Base-by-base conservation (phyloP, 1,140 invertebrate genomes). In the Chironomus striatipennis region DNA sequence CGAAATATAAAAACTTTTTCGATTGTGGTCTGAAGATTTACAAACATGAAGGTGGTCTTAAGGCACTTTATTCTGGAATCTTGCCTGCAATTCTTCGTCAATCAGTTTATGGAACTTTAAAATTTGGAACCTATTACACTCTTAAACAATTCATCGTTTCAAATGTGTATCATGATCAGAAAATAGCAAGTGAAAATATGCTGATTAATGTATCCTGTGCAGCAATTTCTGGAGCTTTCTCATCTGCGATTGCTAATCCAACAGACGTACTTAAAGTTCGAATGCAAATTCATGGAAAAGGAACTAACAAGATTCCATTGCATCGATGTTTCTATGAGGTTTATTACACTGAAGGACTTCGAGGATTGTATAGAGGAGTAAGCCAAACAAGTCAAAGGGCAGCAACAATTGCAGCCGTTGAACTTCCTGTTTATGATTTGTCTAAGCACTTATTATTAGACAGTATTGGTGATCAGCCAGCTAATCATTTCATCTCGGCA, bases 191-290 rank as follows among this genome's bases (percentile, higher is more conserved):
- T 76, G 93, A 94, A 79, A 87, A 89, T 77, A 85, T 97, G 34
- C 83, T 88, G 76, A 88, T 91, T 64, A 97, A 97, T 84, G 88
- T 96, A 64, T 84, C 91, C 74, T 97, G 94, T 85, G 95, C 93
- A 24, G 89, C 93, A 15, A 84, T 91, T 77, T 91, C 93, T 12
- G 93, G 93, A 21, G 93, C 94, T 7, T 85, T 97, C 70, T 95
- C 94, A 18, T 96, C 94, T 80, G 93, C 96, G n/a, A 93, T 98
- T 78, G 95, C 96, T 12, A 97, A 96, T 86, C 96, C 96, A n/a
- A 96, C 96, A 3, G 97, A 98, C 87, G 93, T 98, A 8, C 87
- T 98, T n/a, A 98, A 98, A 88, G 96, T 98, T 72, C 88, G 94
- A 75, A 95, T 98, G 93, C 95, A 98, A 87, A 88, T 92, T 10